Percentiles rank a stretch among this genome's conserved stretches.
These are phyloP conservation scores for Orchesellides sinensis DNA, from an alignment of 2,888 invertebrate genomes.

Conservation along the genomic window DNA sequence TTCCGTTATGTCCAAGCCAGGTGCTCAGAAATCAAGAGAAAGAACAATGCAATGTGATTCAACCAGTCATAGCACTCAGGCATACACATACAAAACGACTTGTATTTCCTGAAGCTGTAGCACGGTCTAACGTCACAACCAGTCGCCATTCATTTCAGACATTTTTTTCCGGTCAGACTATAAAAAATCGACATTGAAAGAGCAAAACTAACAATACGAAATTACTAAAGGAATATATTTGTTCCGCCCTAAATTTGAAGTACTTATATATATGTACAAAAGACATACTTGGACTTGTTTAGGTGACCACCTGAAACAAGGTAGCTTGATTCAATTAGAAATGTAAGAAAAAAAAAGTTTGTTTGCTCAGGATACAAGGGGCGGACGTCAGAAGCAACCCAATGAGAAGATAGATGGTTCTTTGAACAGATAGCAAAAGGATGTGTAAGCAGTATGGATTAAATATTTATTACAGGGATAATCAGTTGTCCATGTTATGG, in stretches of 20 bases:
- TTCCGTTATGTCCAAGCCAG: constrained; percentile 48
- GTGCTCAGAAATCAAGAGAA: constrained; percentile 33
- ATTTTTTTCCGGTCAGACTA: too few species aligned
- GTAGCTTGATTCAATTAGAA: neutral
- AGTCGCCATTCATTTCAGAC: constrained; percentile 8
- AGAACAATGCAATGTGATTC: neutral
- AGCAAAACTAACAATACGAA: too few species aligned
- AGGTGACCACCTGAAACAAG: neutral
- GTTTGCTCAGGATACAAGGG: neutral
- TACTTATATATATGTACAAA: neutral
- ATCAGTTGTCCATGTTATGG: too few species aligned
- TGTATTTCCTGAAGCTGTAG: neutral
- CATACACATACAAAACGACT: neutral
- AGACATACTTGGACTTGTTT: neutral
- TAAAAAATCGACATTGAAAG: neutral
- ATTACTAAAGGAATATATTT: neutral
- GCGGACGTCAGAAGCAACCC: neutral
- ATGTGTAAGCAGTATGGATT: too few species aligned
- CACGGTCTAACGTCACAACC: neutral
- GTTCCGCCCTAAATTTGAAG: neutral
- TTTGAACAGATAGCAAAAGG: too few species aligned
- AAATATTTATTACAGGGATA: too few species aligned
- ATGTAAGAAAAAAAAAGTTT: neutral
- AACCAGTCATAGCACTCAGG: neutral
- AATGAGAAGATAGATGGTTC: neutral